phyloP scores from a whole-genome alignment of 2,797 vertebrate species.

The Neostethus bicornis region DNA sequence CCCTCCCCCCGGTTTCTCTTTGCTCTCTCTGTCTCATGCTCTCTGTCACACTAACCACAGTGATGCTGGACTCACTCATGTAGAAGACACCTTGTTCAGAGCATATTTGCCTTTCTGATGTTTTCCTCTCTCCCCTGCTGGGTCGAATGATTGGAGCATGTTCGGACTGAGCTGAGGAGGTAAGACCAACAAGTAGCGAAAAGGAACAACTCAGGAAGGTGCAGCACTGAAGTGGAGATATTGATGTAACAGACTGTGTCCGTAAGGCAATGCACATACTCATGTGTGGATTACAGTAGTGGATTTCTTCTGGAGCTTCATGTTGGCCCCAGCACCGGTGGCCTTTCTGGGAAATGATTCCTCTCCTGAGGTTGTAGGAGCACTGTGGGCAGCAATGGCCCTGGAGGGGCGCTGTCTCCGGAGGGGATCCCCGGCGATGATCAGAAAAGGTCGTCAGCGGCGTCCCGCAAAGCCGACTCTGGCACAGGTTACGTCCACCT shows the following conservation, averaged over 20 bases:
- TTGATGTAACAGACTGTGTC: slow-evolving; percentile 6
- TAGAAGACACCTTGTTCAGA: slow-evolving; percentile 72
- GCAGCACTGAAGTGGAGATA: not conserved
- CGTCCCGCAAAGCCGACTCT: slow-evolving; percentile 49
- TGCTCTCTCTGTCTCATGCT: slow-evolving; percentile 65
- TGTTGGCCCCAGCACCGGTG: slow-evolving; percentile 79
- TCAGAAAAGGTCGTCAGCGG: slow-evolving; percentile 67
- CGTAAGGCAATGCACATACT: slow-evolving; percentile 24
- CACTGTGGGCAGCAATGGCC: slow-evolving; percentile 82
- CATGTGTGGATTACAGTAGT: slow-evolving; percentile 71
- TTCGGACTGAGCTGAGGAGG: slow-evolving; percentile 34
- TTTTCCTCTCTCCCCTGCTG: slow-evolving; percentile 32
- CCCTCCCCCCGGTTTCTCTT: slow-evolving; percentile 41
- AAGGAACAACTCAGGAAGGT: slow-evolving; percentile 19
- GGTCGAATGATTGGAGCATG: slow-evolving; percentile 53
- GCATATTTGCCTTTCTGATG: slow-evolving; percentile 58
- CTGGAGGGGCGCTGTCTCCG: slow-evolving; percentile 76
- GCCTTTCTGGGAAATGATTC: slow-evolving; percentile 83
- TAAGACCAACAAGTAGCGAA: slow-evolving; percentile 65
- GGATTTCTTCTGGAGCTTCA: slow-evolving; percentile 81
- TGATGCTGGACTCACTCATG: slow-evolving; percentile 68
- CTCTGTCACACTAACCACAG: slow-evolving; percentile 72
- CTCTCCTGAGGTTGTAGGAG: slow-evolving; percentile 75
- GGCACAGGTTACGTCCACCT: slow-evolving; percentile 64
- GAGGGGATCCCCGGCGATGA: slow-evolving; percentile 73